A percentile compares a stretch with the other conserved stretches of the same genome.
phyloP scores from a whole-genome alignment of 2,113 vertebrate species.

The Mustelus asterias region DNA sequence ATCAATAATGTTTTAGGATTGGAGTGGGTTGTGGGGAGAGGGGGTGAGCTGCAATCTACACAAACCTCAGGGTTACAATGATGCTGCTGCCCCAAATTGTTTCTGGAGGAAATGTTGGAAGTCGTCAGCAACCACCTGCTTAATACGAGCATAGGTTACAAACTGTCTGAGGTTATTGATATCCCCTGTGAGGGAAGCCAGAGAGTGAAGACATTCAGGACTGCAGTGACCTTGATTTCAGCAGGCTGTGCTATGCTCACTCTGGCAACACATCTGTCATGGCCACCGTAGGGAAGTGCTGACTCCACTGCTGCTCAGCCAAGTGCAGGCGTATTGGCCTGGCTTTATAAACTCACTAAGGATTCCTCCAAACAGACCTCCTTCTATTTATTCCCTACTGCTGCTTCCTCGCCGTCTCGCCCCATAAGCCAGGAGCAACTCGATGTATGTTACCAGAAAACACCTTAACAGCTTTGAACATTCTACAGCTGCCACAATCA shows the following conservation, averaged over 20 bases:
- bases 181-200: neutral
- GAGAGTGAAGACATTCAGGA: neutral
- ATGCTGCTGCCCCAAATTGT: neutral
- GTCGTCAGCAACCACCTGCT: neutral
- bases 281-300: neutral
- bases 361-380: neutral
- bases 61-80: neutral
- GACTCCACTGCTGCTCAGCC: neutral
- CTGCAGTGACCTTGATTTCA: neutral
- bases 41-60: neutral
- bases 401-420: neutral
- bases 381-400: neutral
- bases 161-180: neutral
- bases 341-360: neutral
- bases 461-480: neutral
- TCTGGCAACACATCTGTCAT: neutral
- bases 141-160: neutral
- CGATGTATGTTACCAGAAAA: neutral
- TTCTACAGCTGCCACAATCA: neutral
- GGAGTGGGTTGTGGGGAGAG: neutral
- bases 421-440: neutral
- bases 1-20: neutral
- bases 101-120: neutral
- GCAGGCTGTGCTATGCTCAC: neutral
- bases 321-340: neutral